phyloP scores from a whole-genome alignment of 2,113 vertebrate genomes.

The Tichodroma muraria region DNA sequence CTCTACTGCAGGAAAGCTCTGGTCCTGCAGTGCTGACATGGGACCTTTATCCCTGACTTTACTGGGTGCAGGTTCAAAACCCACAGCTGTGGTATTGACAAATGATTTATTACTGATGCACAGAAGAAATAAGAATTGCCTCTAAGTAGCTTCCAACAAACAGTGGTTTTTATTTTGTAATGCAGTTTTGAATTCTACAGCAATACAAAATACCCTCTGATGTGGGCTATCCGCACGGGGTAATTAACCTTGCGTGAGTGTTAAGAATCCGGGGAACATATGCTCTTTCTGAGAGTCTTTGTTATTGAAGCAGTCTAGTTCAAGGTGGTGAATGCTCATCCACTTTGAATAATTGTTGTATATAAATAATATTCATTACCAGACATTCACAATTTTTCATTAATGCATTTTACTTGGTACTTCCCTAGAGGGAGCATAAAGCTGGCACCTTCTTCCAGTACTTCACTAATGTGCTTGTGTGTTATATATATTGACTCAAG shows the following conservation, averaged over 20 bases:
- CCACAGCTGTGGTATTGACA: not conserved
- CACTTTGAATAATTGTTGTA: constrained; percentile 48
- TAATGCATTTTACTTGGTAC: constrained; percentile 50
- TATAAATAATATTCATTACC: constrained; percentile 47
- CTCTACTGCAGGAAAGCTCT: not conserved
- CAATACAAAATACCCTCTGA: not conserved
- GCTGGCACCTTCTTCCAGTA: not conserved
- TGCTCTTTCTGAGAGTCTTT: constrained; percentile 31
- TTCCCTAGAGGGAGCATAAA: constrained; percentile 21
- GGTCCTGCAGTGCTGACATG: not conserved
- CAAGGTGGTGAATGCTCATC: constrained; percentile 1
- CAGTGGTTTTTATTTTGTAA: not conserved
- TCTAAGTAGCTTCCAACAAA: not conserved
- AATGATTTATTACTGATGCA: not conserved
- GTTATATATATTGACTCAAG: not conserved
- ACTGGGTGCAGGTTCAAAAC: not conserved
- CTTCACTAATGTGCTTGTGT: not conserved
- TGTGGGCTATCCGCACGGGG: not conserved
- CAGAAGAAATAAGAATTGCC: not conserved
- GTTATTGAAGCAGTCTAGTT: constrained; percentile 33
- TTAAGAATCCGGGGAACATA: not conserved
- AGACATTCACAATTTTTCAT: constrained; percentile 37
- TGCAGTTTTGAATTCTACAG: not conserved
- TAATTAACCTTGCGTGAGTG: not conserved
- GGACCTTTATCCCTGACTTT: not conserved